These are phyloP conservation scores for Somateria mollissima DNA, from an alignment of 2,797 vertebrate genomes.

Conservation along the genomic window DNA sequence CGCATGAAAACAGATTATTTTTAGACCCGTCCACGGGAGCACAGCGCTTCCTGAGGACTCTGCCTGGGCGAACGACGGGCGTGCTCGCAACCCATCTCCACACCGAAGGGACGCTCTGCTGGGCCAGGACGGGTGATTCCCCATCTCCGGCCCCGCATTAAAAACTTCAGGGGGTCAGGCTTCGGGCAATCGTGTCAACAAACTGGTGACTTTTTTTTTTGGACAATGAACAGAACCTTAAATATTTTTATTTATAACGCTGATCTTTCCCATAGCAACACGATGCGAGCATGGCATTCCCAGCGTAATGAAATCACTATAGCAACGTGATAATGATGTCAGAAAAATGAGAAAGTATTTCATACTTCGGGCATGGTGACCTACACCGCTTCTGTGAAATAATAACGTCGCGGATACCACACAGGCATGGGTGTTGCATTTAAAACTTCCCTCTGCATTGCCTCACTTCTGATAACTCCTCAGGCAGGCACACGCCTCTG, in stretches of 20 bases:
- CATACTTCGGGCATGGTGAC: background rate
- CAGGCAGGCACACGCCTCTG: background rate
- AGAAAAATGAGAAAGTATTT: constrained; percentile 22
- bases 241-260: constrained; percentile 45
- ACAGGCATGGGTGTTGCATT: background rate
- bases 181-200: background rate
- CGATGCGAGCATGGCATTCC: constrained; percentile 42
- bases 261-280: constrained; percentile 46
- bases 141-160: background rate
- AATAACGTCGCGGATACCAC: background rate
- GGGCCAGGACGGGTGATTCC: background rate
- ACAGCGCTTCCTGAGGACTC: constrained; percentile 65
- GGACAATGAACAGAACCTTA: background rate
- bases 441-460: constrained; percentile 2
- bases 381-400: background rate
- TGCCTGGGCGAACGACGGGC: constrained; percentile 52
- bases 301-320: background rate
- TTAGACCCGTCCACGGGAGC: constrained; percentile 47
- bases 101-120: background rate
- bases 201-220: background rate
- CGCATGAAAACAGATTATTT: constrained; percentile 62
- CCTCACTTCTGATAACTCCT: background rate
- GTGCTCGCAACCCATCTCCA: background rate
- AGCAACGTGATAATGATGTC: constrained; percentile 49
- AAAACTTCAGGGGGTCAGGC: background rate